A percentile compares a stretch with the other conserved stretches of the same genome.
These are phyloP conservation scores for Paramormyrops kingsleyae DNA, from an alignment of 2,113 vertebrate genomes.

Conservation along the genomic window DNA sequence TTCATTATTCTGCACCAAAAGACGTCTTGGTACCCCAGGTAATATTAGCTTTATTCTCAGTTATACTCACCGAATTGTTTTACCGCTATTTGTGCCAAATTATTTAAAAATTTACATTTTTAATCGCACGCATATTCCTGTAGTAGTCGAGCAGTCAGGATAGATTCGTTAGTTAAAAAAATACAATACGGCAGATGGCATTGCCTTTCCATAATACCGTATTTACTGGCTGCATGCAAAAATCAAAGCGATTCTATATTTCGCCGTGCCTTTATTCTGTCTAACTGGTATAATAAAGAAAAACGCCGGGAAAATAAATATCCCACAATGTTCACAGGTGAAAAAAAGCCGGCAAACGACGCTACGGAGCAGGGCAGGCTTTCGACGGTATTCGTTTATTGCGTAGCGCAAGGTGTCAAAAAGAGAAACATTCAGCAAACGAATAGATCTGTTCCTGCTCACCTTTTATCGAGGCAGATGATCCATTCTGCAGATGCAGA, in stretches of 20 bases:
- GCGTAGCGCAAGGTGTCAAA: background rate
- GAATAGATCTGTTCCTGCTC: conserved; percentile 24
- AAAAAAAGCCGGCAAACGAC: conserved; percentile 7
- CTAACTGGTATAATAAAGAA: background rate
- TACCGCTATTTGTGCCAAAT: background rate
- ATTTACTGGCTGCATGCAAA: background rate
- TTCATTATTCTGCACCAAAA: conserved; percentile 31
- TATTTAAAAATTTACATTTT: background rate
- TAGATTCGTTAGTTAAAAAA: background rate
- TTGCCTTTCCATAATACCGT: background rate
- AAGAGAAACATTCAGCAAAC: background rate
- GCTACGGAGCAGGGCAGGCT: background rate
- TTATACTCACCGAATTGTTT: background rate
- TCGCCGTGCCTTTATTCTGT: background rate
- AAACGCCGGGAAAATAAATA: background rate
- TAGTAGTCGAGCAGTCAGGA: background rate
- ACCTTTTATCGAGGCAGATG: conserved; percentile 92
- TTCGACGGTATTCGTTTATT: background rate
- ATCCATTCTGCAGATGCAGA: conserved; percentile 85
- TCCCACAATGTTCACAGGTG: background rate
- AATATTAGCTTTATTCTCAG: conserved; percentile 1
- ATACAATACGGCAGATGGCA: background rate
- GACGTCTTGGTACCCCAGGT: conserved; percentile 23
- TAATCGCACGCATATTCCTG: background rate
- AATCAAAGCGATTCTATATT: background rate